phyloP scores from a whole-genome alignment of 2,797 vertebrate species.

The Pipistrellus kuhlii region DNA sequence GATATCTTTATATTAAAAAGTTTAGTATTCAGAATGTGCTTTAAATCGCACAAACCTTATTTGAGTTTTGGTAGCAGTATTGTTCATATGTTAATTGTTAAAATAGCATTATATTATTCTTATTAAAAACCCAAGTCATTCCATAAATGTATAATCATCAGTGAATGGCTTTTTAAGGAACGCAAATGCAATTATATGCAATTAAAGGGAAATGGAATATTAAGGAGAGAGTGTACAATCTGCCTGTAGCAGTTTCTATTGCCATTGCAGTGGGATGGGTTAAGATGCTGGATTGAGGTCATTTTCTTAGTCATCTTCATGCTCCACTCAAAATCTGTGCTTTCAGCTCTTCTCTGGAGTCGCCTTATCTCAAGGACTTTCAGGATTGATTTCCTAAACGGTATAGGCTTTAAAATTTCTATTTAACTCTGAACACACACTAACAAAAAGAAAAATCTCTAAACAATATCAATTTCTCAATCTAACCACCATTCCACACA shows the following conservation, averaged over 20 bases:
- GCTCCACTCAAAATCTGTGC: slow-evolving; percentile 53
- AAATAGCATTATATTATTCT: neutral
- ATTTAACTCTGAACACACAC: neutral
- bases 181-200: slow-evolving; percentile 7
- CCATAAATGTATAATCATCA: neutral
- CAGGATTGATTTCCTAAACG: neutral
- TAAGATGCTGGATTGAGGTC: neutral
- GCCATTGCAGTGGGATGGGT: neutral
- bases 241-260: neutral
- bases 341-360: neutral
- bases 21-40: neutral
- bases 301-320: slow-evolving; percentile 52
- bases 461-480: slow-evolving; percentile 22
- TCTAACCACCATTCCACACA: neutral
- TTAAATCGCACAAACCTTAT: neutral
- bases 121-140: neutral
- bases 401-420: neutral
- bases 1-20: neutral
- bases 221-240: neutral
- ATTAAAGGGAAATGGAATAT: slow-evolving; percentile 51
- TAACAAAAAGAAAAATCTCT: neutral
- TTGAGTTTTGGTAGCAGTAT: neutral
- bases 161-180: slow-evolving; percentile 10
- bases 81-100: slow-evolving; percentile 27
- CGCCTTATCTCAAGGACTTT: slow-evolving; percentile 29